Evolutionary conservation across 2,113 vertebrate genomes (phyloP).

Genomic region (Serinus canaria): DNA sequence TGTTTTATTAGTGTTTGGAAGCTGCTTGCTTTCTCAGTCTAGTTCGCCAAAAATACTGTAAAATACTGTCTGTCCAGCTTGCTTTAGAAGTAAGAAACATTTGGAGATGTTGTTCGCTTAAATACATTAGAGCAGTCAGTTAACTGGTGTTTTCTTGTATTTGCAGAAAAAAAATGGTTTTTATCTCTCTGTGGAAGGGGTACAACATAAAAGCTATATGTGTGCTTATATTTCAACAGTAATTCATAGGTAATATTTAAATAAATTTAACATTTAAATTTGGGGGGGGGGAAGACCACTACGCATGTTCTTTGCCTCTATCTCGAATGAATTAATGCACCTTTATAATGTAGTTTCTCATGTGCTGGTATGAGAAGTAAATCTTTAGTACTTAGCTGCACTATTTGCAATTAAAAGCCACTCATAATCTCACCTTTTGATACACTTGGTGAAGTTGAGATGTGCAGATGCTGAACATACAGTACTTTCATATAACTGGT

Average conservation of each 20-base stretch:
- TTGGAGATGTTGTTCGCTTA: background rate
- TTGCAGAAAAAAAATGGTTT: background rate
- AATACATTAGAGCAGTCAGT: background rate
- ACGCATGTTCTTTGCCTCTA: background rate
- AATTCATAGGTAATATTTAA: background rate
- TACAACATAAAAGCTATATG: accelerated
- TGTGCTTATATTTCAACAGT: background rate
- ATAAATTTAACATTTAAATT: background rate
- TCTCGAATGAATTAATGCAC: background rate
- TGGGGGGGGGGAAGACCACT: background rate
- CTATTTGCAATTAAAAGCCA: background rate
- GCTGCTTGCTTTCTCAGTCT: background rate
- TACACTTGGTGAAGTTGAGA: background rate
- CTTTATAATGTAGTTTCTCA: background rate
- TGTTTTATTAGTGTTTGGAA: background rate
- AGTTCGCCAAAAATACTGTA: background rate
- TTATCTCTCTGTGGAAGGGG: background rate
- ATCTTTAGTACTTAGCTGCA: background rate
- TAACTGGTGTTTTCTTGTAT: background rate
- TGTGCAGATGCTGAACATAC: background rate
- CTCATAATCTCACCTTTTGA: background rate
- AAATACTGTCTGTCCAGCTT: background rate
- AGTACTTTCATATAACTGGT: background rate
- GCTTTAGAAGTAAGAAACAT: background rate
- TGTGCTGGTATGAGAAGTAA: background rate